Evolutionary conservation across 2,113 vertebrate genomes (phyloP).

Genomic region (Tetraodon nigroviridis): DNA sequence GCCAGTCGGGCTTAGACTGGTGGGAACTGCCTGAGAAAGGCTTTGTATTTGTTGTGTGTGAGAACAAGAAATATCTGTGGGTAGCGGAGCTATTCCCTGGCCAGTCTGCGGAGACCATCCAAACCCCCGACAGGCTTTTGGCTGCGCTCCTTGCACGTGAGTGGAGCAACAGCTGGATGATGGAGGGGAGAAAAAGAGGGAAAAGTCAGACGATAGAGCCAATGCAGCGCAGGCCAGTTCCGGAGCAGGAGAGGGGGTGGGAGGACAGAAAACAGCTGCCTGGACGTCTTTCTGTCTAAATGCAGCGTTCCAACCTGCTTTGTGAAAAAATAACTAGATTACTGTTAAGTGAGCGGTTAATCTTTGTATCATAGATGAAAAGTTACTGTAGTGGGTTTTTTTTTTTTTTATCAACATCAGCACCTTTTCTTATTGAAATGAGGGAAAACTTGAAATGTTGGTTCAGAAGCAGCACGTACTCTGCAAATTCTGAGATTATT

Average conservation of each 20-base stretch:
- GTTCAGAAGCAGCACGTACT: no score
- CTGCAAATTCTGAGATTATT: no score
- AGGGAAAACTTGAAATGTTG: no score
- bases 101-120: conserved; percentile 35
- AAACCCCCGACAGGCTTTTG: conserved; percentile 62
- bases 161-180: conserved; percentile 62
- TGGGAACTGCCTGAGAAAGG: conserved; percentile 1
- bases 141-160: conserved; percentile 64
- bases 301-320: background rate
- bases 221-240: conserved; percentile 58
- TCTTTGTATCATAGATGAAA: no score
- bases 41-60: conserved; percentile 26
- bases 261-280: conserved; percentile 41
- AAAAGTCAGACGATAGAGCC: conserved; percentile 28
- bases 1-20: conserved; percentile 2
- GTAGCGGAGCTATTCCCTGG: conserved; percentile 25
- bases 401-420: no score
- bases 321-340: background rate
- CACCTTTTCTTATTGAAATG: no score
- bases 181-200: conserved; percentile 26
- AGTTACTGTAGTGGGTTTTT: no score
- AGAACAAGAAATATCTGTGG: conserved; percentile 33
- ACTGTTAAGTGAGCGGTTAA: no score
- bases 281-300: conserved; percentile 18
- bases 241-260: conserved; percentile 18